Conservation (phyloP, 2,888 invertebrate genomes). For the Tholera decimalis region DNA sequence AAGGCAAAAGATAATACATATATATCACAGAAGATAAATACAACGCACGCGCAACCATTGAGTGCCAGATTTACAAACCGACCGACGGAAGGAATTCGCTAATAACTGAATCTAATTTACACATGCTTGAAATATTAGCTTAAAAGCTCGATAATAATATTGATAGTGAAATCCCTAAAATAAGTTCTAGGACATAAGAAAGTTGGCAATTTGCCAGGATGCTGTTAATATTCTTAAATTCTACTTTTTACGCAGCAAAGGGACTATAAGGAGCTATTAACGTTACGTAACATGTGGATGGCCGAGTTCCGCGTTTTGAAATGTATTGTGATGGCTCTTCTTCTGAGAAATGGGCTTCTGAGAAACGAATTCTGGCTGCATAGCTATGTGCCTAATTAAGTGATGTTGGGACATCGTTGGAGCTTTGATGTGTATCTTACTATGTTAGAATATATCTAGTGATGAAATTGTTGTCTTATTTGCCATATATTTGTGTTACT, state of each 20-base stretch:
- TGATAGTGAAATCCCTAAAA: constrained; percentile 40
- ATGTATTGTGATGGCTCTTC: constrained; percentile 36
- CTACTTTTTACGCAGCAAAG: constrained; percentile 41
- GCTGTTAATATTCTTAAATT: constrained; percentile 51
- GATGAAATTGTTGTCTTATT: not conserved
- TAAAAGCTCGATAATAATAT: constrained; percentile 15
- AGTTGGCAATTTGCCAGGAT: constrained; percentile 51
- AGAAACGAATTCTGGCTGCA: constrained; percentile 19
- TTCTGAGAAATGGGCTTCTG: constrained; percentile 50
- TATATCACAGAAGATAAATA: constrained; percentile 52
- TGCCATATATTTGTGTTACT: not conserved
- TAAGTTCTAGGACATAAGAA: constrained; percentile 33
- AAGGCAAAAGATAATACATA: constrained; percentile 56
- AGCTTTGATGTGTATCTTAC: constrained; percentile 24
- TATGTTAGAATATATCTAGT: not conserved
- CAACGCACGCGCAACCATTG: constrained; percentile 29
- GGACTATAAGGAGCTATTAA: constrained; percentile 46
- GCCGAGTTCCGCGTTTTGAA: constrained; percentile 46
- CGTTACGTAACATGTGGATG: constrained; percentile 31
- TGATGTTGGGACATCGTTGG: constrained; percentile 18
- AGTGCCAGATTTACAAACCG: constrained; percentile 42
- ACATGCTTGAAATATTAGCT: constrained; percentile 25
- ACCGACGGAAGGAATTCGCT: constrained; percentile 25
- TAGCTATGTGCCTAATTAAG: constrained; percentile 24
- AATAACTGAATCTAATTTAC: constrained; percentile 10